phyloP scores from a whole-genome alignment of 2,888 invertebrate genomes.

The Pseudococcus jackbeardsleyi region DNA sequence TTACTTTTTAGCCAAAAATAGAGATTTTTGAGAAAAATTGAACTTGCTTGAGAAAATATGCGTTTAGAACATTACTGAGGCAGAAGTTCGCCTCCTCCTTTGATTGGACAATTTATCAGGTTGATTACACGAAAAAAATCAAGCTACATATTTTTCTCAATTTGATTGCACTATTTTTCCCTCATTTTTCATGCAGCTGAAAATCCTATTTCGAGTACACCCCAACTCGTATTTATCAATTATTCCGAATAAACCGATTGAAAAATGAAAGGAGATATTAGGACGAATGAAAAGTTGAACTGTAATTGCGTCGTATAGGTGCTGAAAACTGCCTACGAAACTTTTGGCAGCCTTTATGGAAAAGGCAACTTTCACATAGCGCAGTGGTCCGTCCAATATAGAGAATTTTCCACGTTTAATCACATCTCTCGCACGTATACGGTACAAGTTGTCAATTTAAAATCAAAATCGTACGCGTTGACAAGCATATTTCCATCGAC shows the following conservation, averaged over 20 bases:
- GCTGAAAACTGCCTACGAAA: too few relatives aligned
- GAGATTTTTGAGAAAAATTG: too few relatives aligned
- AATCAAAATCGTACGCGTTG: slow-evolving; percentile 26
- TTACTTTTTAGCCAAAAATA: too few relatives aligned
- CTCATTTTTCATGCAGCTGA: too few relatives aligned
- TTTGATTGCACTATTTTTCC: too few relatives aligned
- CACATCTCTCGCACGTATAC: neutral
- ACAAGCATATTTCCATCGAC: slow-evolving; percentile 24
- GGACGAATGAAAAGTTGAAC: neutral
- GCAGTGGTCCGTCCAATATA: neutral
- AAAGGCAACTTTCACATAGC: neutral
- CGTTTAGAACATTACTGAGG: too few relatives aligned
- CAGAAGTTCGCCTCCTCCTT: too few relatives aligned
- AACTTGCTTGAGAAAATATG: too few relatives aligned
- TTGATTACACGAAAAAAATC: too few relatives aligned
- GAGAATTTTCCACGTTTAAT: neutral
- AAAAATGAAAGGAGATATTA: neutral
- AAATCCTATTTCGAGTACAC: too few relatives aligned
- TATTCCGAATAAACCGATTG: neutral
- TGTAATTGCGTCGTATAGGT: neutral
- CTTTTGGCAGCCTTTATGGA: neutral
- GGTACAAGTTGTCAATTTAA: slow-evolving; percentile 18
- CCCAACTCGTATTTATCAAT: neutral
- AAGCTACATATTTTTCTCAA: too few relatives aligned
- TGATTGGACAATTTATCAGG: too few relatives aligned